phyloP scores from a whole-genome alignment of 2,113 vertebrate species.

The Ictalurus punctatus region DNA sequence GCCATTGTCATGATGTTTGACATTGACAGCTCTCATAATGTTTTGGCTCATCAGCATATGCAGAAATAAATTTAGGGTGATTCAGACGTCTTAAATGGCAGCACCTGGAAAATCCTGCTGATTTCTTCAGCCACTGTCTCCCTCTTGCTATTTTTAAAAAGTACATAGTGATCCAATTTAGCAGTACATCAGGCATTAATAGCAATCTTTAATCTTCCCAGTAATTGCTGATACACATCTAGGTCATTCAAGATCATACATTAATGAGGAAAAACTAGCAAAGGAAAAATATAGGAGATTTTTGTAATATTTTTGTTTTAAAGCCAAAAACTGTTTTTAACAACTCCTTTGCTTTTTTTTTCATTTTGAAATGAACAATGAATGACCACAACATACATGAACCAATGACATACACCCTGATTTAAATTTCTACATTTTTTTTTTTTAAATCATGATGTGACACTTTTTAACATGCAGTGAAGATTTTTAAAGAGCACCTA shows the following conservation, averaged over 20 bases:
- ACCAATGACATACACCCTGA: background rate
- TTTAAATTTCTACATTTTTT: background rate
- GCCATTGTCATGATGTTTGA: too few species aligned
- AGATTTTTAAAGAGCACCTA: background rate
- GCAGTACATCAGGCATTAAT: conserved; percentile 11
- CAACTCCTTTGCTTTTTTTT: background rate
- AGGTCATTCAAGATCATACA: background rate
- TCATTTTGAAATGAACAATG: too few species aligned
- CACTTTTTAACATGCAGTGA: background rate
- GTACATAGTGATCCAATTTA: background rate
- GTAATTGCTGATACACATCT: conserved; percentile 19
- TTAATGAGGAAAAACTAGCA: background rate
- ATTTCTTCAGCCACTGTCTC: background rate
- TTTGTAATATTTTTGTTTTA: background rate
- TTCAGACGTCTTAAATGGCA: background rate
- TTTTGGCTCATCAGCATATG: background rate
- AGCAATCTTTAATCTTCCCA: conserved; percentile 8
- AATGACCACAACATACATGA: background rate
- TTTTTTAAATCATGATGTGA: background rate
- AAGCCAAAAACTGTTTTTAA: background rate
- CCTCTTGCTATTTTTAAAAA: conserved; percentile 7
- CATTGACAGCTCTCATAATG: background rate
- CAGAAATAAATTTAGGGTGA: background rate
- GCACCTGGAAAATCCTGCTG: background rate
- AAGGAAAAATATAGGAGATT: background rate